Base-by-base conservation (phyloP, 2,888 invertebrate genomes). In the Diloba caeruleocephala region DNA sequence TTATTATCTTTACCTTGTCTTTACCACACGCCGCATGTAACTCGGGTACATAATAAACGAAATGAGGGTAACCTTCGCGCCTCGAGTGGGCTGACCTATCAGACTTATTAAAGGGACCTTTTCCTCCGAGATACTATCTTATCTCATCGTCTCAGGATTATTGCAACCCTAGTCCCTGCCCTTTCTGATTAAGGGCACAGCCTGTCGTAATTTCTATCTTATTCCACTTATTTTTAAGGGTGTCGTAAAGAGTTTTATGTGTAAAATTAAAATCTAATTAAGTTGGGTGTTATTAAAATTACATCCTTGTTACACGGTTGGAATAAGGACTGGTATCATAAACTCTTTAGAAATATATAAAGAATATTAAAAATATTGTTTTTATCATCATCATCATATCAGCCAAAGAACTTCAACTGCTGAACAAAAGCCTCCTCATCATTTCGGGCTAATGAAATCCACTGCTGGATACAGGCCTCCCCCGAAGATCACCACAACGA, bases 71-170 rank as follows among this genome's bases (percentile, higher is more conserved):
- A 65, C 73, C 73, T 75, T 71, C 71, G 56, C 71, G 72, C 69
- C 69, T 70, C 63, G 56, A 62, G 60, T 58, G 59, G 49, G 32
- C 56, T 67, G 72, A 68, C 74, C 80, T 76, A 78, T 79, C 79
- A 68, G 71, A 73, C 75, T 81, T 81, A 81, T 82, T 81, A 79
- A 74, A 78, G 76, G 72, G 63, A 59, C 55, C 71, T 60, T 51
- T 59, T 52, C 52, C 65, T 48, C 33, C 66, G 45, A 71, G 75
- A 74, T 59, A 60, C 48, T 50, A 68, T 78, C 76, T 72, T 73
- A 78, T 75, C 68, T 67, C 46, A 44, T 23, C 39, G 34, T 66
- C 72, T 75, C 58, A 71, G 67, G 71, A 70, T 79, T 79, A 77
- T 74, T 76, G 70, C 71, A 69, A 61, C 60, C 70, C 21, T 21